Evolutionary conservation across 2,113 vertebrate species (phyloP).

Genomic region (Salvelinus namaycush): DNA sequence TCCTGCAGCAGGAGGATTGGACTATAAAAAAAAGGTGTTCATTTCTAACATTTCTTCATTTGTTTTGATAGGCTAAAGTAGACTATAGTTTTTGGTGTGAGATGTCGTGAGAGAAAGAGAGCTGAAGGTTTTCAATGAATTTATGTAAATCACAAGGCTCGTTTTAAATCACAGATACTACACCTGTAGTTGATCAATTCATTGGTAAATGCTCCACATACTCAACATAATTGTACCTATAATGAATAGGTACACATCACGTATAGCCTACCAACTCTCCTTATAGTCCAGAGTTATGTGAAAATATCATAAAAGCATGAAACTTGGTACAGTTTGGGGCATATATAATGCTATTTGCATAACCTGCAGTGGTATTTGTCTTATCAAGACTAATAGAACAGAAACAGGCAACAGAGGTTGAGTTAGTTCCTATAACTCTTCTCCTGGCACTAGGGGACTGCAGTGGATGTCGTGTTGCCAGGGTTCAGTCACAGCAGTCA

Average conservation of each 20-base stretch:
- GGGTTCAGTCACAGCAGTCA: slow-evolving; percentile 66
- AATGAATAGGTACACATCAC: neutral
- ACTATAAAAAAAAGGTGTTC: no score
- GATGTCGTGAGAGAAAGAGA: no score
- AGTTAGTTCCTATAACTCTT: slow-evolving; percentile 43
- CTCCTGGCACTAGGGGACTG: slow-evolving; percentile 45
- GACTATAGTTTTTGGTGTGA: no score
- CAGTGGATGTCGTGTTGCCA: slow-evolving; percentile 57
- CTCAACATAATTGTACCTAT: neutral
- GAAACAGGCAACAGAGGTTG: slow-evolving; percentile 37
- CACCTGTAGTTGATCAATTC: neutral
- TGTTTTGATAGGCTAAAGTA: no score
- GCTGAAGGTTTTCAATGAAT: no score
- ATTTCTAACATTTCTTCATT: no score
- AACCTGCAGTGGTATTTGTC: slow-evolving; percentile 9
- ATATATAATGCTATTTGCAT: neutral
- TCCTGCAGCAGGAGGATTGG: no score
- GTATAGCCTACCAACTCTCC: neutral
- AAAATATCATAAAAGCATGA: no score
- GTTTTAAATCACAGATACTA: no score
- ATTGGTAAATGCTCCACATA: neutral
- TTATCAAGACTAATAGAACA: slow-evolving; percentile 43
- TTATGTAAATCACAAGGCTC: no score
- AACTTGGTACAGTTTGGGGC: no score
- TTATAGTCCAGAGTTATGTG: no score